Evolutionary conservation across 2,113 vertebrate species (phyloP).

Genomic region (Leucopsar rothschildi): DNA sequence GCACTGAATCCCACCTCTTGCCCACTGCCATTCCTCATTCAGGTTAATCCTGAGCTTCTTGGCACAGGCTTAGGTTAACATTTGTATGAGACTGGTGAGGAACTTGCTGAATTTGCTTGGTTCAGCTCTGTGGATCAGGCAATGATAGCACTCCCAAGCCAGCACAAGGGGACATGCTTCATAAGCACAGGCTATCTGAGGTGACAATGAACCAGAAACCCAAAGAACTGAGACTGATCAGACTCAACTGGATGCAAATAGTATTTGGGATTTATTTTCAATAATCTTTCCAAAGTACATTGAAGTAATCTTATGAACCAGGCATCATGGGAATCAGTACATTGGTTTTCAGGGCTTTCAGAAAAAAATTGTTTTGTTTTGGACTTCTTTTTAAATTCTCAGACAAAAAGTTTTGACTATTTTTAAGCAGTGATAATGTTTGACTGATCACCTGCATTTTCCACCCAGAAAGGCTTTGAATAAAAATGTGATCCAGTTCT

Average conservation of each 20-base stretch:
- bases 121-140: background rate
- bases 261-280: background rate
- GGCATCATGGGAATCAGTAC: background rate
- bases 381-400: background rate
- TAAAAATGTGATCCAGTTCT: conserved; percentile 6
- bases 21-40: background rate
- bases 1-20: background rate
- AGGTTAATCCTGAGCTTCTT: background rate
- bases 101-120: background rate
- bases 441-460: conserved; percentile 38
- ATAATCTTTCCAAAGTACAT: background rate
- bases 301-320: background rate
- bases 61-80: background rate
- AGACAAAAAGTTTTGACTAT: background rate
- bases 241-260: background rate
- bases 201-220: background rate
- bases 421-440: background rate
- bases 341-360: background rate
- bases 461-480: background rate
- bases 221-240: background rate
- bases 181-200: background rate
- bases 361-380: background rate
- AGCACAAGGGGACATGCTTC: background rate
- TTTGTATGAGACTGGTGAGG: background rate
- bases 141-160: background rate